Evolutionary conservation across 2,888 invertebrate genomes (phyloP).

Genomic region (Eucera pruinosa): DNA sequence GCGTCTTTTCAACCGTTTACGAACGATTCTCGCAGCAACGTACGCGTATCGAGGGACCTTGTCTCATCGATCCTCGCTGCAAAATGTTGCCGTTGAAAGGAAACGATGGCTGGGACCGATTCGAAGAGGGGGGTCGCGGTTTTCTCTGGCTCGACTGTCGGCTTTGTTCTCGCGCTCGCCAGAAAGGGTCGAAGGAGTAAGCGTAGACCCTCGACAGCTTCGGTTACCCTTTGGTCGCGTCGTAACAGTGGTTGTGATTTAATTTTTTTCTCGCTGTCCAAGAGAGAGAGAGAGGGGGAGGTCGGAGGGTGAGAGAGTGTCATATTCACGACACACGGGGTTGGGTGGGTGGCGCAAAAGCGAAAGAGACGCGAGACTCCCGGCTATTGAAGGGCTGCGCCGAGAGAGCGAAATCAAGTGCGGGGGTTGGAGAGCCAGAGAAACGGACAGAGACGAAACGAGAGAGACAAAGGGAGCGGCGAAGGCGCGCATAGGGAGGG

Average conservation of each 20-base stretch:
- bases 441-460: conserved; percentile 46
- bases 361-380: conserved; percentile 34
- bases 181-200: conserved; percentile 47
- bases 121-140: conserved; percentile 28
- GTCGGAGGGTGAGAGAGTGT: conserved; percentile 47
- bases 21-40: neutral
- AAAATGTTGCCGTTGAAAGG: neutral
- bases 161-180: conserved; percentile 41
- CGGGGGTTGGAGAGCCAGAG: conserved; percentile 52
- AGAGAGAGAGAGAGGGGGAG: conserved; percentile 2
- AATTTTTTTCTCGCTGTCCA: conserved; percentile 61
- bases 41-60: conserved; percentile 7
- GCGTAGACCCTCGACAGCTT: conserved; percentile 51
- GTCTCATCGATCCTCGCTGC: neutral
- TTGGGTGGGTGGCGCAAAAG: conserved; percentile 30
- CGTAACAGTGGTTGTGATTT: conserved; percentile 69
- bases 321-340: conserved; percentile 68
- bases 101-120: conserved; percentile 8
- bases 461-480: conserved; percentile 21
- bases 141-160: conserved; percentile 8
- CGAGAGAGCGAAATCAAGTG: conserved; percentile 65
- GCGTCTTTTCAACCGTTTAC: neutral
- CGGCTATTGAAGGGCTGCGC: conserved; percentile 40
- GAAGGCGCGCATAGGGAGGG: too few relatives aligned
- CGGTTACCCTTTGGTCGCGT: conserved; percentile 67